phyloP scores from a whole-genome alignment of 2,888 invertebrate genomes.

The Ptychoptera albimana region DNA sequence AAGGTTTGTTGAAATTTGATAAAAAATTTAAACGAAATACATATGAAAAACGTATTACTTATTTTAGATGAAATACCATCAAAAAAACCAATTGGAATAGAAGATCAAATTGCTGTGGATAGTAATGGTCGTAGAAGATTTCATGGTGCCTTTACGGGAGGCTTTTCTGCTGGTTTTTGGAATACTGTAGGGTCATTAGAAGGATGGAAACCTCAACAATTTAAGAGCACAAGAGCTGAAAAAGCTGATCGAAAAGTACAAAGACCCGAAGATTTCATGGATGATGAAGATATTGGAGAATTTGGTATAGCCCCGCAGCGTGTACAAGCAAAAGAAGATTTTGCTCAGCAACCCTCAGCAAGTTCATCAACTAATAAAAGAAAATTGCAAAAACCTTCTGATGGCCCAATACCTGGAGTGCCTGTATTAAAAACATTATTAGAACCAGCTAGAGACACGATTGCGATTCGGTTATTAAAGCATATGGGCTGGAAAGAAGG shows the following conservation, averaged over 20 bases:
- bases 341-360: constrained; percentile 30
- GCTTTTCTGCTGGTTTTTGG: constrained; percentile 92
- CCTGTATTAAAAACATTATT: constrained; percentile 56
- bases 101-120: constrained; percentile 84
- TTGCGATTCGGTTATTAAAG: constrained; percentile 70
- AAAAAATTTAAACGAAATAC: not conserved
- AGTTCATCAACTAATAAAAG: constrained; percentile 22
- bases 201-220: constrained; percentile 84
- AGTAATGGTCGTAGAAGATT: constrained; percentile 79
- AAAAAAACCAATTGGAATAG: constrained; percentile 60
- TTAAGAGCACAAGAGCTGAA: constrained; percentile 72
- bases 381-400: constrained; percentile 20
- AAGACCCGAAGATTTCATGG: constrained; percentile 92
- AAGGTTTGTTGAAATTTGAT: constrained; percentile 40
- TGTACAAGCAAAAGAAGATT: constrained; percentile 66
- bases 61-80: constrained; percentile 56
- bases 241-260: constrained; percentile 38
- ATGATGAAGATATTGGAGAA: constrained; percentile 88
- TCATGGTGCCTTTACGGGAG: constrained; percentile 98
- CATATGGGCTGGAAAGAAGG: constrained; percentile 90
- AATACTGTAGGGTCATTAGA: constrained; percentile 93
- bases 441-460: constrained; percentile 64
- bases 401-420: constrained; percentile 35
- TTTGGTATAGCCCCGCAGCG: constrained; percentile 89
- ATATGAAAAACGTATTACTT: not conserved